Percentiles rank a stretch among this genome's conserved stretches.
These are phyloP conservation scores for Liodrosophila aerea DNA, from an alignment of 2,888 invertebrate genomes.

Conservation along the genomic window DNA sequence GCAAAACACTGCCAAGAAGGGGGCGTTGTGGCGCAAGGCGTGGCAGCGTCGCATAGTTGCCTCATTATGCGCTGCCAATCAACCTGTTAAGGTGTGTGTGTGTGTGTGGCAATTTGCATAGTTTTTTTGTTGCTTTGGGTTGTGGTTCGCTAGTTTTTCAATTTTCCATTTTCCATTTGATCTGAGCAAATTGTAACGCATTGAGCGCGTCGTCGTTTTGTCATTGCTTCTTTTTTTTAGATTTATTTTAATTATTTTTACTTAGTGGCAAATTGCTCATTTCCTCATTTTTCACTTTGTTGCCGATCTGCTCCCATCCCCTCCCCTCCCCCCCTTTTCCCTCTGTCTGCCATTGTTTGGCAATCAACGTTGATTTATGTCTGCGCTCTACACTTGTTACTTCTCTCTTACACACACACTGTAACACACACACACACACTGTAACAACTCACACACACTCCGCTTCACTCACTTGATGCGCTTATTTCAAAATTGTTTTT, in stretches of 20 bases:
- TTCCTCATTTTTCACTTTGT: constrained; percentile 60
- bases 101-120: constrained; percentile 40
- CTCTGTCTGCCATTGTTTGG: constrained; percentile 63
- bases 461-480: neutral
- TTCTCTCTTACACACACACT: constrained; percentile 10
- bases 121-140: constrained; percentile 7
- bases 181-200: constrained; percentile 35
- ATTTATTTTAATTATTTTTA: constrained; percentile 75
- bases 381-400: constrained; percentile 20
- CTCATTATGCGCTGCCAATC: constrained; percentile 25
- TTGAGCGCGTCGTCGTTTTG: constrained; percentile 31
- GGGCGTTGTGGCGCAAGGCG: constrained; percentile 22
- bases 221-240: constrained; percentile 32
- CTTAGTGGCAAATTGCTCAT: constrained; percentile 72
- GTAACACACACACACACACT: constrained; percentile 14
- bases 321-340: neutral
- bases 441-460: too few species aligned
- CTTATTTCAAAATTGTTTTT: too few species aligned
- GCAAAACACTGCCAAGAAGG: constrained; percentile 27
- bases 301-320: constrained; percentile 3
- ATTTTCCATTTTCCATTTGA: constrained; percentile 33
- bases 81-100: constrained; percentile 29
- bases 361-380: constrained; percentile 75
- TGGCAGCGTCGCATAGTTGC: constrained; percentile 21
- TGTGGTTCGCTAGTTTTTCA: constrained; percentile 48